These are phyloP conservation scores for Eledone cirrhosa DNA, from an alignment of 2,888 invertebrate genomes.

Conservation along the genomic window DNA sequence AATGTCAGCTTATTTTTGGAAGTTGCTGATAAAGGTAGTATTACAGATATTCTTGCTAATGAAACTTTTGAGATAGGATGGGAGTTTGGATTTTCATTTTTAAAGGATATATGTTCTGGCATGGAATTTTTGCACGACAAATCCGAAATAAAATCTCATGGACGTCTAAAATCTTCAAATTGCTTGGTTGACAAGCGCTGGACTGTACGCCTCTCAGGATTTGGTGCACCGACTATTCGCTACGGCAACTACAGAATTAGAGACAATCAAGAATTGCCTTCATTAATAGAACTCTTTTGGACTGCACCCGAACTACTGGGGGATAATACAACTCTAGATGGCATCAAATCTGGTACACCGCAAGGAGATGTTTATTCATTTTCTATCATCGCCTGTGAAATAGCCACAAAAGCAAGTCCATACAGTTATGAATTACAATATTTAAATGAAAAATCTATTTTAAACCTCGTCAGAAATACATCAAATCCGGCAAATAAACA, in stretches of 20 bases:
- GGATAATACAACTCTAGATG: constrained; percentile 35
- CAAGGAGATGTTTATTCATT: constrained; percentile 54
- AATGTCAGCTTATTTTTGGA: too few relatives aligned
- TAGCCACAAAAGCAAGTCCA: constrained; percentile 43
- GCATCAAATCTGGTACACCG: constrained; percentile 41
- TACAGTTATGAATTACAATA: constrained; percentile 38
- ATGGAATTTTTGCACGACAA: constrained; percentile 51
- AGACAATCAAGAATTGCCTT: too few relatives aligned
- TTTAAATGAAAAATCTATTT: constrained; percentile 37
- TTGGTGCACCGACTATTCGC: background rate
- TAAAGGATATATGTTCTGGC: constrained; percentile 50
- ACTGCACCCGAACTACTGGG: constrained; percentile 50
- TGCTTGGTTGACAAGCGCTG: constrained; percentile 57
- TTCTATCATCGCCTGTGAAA: constrained; percentile 43
- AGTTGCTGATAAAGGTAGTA: constrained; percentile 41
- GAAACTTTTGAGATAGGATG: constrained; percentile 51
- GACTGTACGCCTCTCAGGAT: background rate
- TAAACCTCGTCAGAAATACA: constrained; percentile 37
- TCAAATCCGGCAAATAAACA: too few relatives aligned
- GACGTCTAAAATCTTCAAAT: constrained; percentile 51
- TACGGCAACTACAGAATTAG: background rate
- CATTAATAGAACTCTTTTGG: constrained; percentile 39
- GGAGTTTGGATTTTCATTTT: constrained; percentile 54
- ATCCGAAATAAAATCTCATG: constrained; percentile 48
- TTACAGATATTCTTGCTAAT: constrained; percentile 54